A percentile compares a stretch with the other conserved stretches of the same genome.
phyloP scores from a whole-genome alignment of 2,113 vertebrate genomes.

The Mesoclemmys tuberculata region DNA sequence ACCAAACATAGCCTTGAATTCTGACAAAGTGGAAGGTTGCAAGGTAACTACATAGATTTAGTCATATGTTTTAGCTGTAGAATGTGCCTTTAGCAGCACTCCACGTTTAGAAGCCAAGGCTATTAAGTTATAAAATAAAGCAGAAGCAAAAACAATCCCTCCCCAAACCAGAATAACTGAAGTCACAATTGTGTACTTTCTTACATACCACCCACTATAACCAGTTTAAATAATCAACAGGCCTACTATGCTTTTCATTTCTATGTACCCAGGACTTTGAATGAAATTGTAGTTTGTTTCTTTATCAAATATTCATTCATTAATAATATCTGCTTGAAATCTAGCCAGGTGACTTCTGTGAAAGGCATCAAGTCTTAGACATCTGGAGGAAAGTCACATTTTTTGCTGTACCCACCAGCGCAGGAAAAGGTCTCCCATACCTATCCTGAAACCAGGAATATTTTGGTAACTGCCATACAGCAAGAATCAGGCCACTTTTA shows the following conservation, averaged over 20 bases:
- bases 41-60: too few species aligned
- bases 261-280: not conserved
- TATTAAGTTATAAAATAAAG: too few species aligned
- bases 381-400: not conserved
- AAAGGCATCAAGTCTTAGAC: not conserved
- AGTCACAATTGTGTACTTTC: not conserved
- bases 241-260: not conserved
- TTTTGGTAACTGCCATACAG: not conserved
- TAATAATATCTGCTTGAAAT: not conserved
- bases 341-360: not conserved
- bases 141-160: too few species aligned
- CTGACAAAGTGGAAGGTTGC: too few species aligned
- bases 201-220: not conserved
- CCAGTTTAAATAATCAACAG: not conserved
- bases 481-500: not conserved
- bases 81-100: too few species aligned
- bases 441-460: too few species aligned
- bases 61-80: too few species aligned
- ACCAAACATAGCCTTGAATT: too few species aligned
- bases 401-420: too few species aligned
- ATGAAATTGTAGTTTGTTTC: not conserved
- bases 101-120: too few species aligned
- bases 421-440: too few species aligned
- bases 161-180: not conserved
- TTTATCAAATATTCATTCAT: not conserved